phyloP scores from a whole-genome alignment of 2,888 invertebrate genomes.

The Drosophila sordidapex region DNA sequence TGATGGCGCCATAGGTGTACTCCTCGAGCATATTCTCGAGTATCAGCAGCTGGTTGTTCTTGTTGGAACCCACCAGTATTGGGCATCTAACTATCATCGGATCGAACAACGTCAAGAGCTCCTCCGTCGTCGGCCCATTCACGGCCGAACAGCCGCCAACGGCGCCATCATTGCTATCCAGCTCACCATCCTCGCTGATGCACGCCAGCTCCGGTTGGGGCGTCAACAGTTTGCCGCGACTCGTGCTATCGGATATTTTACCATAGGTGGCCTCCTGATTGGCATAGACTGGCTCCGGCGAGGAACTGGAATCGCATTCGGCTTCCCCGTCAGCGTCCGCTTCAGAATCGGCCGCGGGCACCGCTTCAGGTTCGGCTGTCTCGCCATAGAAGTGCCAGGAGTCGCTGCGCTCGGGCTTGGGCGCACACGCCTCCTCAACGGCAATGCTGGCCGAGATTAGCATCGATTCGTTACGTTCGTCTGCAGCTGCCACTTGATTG shows the following conservation, averaged over 20 bases:
- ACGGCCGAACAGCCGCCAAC: constrained; percentile 63
- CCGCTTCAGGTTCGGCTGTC: constrained; percentile 53
- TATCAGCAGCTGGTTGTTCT: constrained; percentile 88
- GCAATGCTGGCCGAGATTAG: constrained; percentile 71
- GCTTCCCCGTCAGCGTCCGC: constrained; percentile 14
- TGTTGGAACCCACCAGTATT: constrained; percentile 74
- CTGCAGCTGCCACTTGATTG: constrained; percentile 65
- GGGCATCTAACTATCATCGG: constrained; percentile 84
- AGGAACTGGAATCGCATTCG: constrained; percentile 54
- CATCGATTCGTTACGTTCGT: constrained; percentile 77
- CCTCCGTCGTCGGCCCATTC: constrained; percentile 70
- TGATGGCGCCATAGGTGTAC: constrained; percentile 88
- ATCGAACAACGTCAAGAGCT: constrained; percentile 91
- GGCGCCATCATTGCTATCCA: constrained; percentile 68
- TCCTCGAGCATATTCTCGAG: constrained; percentile 89
- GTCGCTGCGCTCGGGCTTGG: constrained; percentile 83
- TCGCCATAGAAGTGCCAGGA: constrained; percentile 84
- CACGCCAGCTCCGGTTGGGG: constrained; percentile 69
- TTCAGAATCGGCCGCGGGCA: not conserved
- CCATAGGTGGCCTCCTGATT: constrained; percentile 84
- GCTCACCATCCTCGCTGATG: constrained; percentile 56
- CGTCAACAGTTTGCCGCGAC: constrained; percentile 73
- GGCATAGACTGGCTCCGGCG: constrained; percentile 83
- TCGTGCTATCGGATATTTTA: constrained; percentile 74
- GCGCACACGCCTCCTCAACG: constrained; percentile 70